Evolutionary conservation across 2,888 invertebrate genomes (phyloP).

Genomic region (Drosophila nr. perissopoda): DNA sequence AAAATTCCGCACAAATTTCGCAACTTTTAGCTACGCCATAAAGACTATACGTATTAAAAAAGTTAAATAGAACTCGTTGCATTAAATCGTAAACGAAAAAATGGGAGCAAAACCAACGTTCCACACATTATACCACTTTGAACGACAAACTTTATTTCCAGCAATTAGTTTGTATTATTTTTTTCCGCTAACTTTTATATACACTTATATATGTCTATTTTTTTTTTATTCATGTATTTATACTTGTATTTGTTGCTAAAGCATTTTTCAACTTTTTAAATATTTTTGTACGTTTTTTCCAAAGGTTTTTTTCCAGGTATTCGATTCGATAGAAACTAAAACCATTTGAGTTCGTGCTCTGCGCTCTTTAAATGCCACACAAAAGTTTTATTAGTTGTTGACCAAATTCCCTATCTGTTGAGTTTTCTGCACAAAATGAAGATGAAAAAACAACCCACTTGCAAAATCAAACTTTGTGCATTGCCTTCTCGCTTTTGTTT

Average conservation of each 20-base stretch:
- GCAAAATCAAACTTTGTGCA: slow-evolving; percentile 40
- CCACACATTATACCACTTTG: slow-evolving; percentile 51
- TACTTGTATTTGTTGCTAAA: slow-evolving; percentile 35
- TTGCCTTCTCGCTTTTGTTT: slow-evolving; percentile 35
- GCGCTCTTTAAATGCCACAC: slow-evolving; percentile 52
- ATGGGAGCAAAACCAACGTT: slow-evolving; percentile 12
- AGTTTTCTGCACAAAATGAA: slow-evolving; percentile 14
- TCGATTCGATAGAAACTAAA: slow-evolving; percentile 15
- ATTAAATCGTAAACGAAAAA: slow-evolving; percentile 14
- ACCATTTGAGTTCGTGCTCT: slow-evolving; percentile 37
- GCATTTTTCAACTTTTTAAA: slow-evolving; percentile 67
- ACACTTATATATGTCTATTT: not conserved
- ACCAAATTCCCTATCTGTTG: slow-evolving; percentile 53
- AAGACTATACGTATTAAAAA: slow-evolving; percentile 42
- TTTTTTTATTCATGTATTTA: slow-evolving; percentile 16
- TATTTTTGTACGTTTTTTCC: slow-evolving; percentile 54
- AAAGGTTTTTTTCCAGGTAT: slow-evolving; percentile 28
- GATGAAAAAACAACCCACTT: not conserved
- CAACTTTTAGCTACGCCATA: slow-evolving; percentile 48
- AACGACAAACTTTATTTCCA: slow-evolving; percentile 68
- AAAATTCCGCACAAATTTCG: slow-evolving; percentile 65
- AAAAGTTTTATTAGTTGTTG: slow-evolving; percentile 76
- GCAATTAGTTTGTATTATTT: slow-evolving; percentile 77
- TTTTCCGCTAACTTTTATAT: slow-evolving; percentile 54
- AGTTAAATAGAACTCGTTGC: slow-evolving; percentile 52